Evolutionary conservation across 2,113 vertebrate species (phyloP), one percentile per base, ranked within the genome.

Genomic region (Neoarius graeffei): DNA sequence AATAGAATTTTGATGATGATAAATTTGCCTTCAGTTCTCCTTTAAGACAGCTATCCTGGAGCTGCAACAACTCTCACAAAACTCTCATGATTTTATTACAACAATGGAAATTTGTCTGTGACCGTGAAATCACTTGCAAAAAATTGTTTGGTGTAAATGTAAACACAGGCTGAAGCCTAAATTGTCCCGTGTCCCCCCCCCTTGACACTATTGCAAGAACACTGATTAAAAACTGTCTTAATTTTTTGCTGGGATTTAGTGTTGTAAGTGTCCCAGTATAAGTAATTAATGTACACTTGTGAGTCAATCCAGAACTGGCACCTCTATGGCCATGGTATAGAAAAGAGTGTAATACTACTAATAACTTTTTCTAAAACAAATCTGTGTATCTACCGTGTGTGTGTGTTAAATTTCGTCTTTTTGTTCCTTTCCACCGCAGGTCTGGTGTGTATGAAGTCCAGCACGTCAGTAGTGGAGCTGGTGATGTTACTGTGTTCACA

Each of bases 401-500:
- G 30, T 19, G n/a, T 79, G 0, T 48, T 82, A 83, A 90, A 52
- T 67, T 4, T 56, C 11, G 57, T 48, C 27, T 30, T 64, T 62
- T 56, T 85, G 91, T 93, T 13, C 91, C 86, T 93, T 90, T 92
- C 17, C 91, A 89, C 92, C 94, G 35, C 92, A 99, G 98, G 98
- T 92, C 96, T 99, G 67, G 98, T 99, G 82, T 99, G 98, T 81
- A 99, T 99, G 98, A 99, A 99, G 93, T 99, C 98, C 0, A 99
- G 98, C 93, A 99, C 98, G 0, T 99, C 98, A 0, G 98, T 99
- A 91, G 98, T 99, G 88, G 98, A 99, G 93, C 96, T 99, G 2
- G 98, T 99, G 30, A 99, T 99, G 98, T 95, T 99, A 94, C 97
- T 99, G 88, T 99, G 98, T 93, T 99, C 98, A 87, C 98, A 99